Evolutionary conservation across 2,888 invertebrate genomes (phyloP), one percentile per base, ranked within the genome.

Genomic region (Coelopa pilipes): DNA sequence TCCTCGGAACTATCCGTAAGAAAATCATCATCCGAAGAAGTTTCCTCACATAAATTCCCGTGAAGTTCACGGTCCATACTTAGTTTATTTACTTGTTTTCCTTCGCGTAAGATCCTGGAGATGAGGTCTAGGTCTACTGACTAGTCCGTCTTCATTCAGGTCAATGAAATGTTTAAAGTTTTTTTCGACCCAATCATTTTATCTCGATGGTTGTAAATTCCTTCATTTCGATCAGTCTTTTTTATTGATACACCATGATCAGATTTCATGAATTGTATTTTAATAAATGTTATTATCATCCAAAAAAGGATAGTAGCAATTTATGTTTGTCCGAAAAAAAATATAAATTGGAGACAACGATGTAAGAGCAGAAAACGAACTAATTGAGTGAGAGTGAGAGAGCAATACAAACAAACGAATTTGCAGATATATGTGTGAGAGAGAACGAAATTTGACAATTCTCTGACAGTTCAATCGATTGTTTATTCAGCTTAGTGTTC

Each of bases 1-100:
- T 84, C 80, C 12, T 66, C 83, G 5, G 83, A 82, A 62, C 75
- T 78, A 49, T 79, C 78, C 1, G 76, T 74, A 49, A 74, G 69
- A 3, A 76, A 77, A 34, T 77, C 79, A 65, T 78, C 79, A 1
- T 78, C 79, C 17, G 81, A 80, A 3, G 79, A 80, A 62, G 76
- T 77, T 76, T 81, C 81, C 73, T 76, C 77, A 75, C 79, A 81
- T 60, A 79, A 76, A 65, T 76, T 78, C 15, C 66, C 66, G 9
- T 24, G 50, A n/a, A 50, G 66, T 53, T 55, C 63, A 19, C 46
- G 17, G 9, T 65, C 71, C 63, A 65, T 71, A 21, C 13, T 55
- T 5, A 34, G 34, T 69, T 34, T 7, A 34, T 7, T 34, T 2
- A 34, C 34, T 7, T 34, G 2, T 2, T 7, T 34, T 2, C 34